Base-by-base conservation (phyloP, 1,140 invertebrate species). In the Cydia pomonella region DNA sequence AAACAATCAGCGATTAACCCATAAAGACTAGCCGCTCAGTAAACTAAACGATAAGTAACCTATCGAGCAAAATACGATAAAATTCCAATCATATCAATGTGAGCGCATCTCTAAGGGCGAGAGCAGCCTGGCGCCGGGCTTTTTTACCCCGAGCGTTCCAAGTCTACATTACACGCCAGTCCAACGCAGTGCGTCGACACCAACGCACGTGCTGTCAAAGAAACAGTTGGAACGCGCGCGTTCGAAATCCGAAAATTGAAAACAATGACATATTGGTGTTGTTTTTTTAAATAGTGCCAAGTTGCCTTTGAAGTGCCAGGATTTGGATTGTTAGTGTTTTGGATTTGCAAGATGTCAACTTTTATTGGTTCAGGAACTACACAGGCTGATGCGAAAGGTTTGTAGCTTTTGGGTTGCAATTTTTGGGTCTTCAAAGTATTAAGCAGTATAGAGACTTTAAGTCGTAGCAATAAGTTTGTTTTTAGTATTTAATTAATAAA, bases 21-120 rank as follows among this genome's bases (percentile, higher is more conserved):
- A 73, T 73, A 72, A 72, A 72, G 7, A 47, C 72, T 12, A n/a
- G 29, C 64, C 29, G 29, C 63, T 66, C 63, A 18, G 64, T 66
- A 29, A 29, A 66, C 12, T 29, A 27, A 27, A 12, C 63, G 27
- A 18, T 33, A 33, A 2, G 27, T 29, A 33, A 18, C n/a, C 64
- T 33, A 69, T 69, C 63, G 27, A 69, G 64, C 64, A 62, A 62
- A 44, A 50, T 47, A 73, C 77, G 80, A 83, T 80, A 80, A 81
- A 81, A 83, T 81, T 77, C 77, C 80, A 72, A 77, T 76, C 63
- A 77, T 77, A 79, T 80, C 74, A 73, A 23, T 33, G 59, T 59
- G 73, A 75, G 79, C 83, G 82, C 89, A 91, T 91, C 89, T 87
- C 91, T 92, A 33, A 88, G 89, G 91, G 89, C 90, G 86, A 88